Percentiles rank a stretch among this genome's conserved stretches.
phyloP scores from a whole-genome alignment of 1,140 invertebrate genomes.

The Tetranychus urticae region DNA sequence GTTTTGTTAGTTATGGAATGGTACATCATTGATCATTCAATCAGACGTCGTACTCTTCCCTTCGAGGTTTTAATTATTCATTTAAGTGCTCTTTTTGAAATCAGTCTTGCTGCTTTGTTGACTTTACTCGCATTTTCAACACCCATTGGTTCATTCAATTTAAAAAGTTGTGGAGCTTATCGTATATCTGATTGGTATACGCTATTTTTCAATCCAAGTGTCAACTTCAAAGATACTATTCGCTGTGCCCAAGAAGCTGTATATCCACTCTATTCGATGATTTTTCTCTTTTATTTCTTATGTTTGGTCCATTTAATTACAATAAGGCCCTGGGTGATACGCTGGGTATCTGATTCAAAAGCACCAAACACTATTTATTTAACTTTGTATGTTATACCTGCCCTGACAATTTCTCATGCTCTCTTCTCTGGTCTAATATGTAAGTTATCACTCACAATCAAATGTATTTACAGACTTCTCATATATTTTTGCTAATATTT shows the following conservation, averaged over 20 bases:
- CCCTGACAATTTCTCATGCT: constrained; percentile 63
- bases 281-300: constrained; percentile 72
- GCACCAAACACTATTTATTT: constrained; percentile 53
- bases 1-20: constrained; percentile 62
- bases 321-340: constrained; percentile 40
- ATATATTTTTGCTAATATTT: constrained; percentile 1
- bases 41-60: constrained; percentile 40
- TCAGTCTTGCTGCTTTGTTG: constrained; percentile 38
- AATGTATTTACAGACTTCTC: neutral
- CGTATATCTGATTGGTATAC: constrained; percentile 86
- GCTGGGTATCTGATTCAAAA: constrained; percentile 37
- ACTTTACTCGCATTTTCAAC: constrained; percentile 44
- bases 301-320: constrained; percentile 53
- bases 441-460: constrained; percentile 26
- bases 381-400: constrained; percentile 79
- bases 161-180: constrained; percentile 49
- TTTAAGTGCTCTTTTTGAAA: constrained; percentile 53
- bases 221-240: constrained; percentile 62
- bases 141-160: constrained; percentile 41
- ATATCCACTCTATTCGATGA: constrained; percentile 86
- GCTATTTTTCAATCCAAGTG: constrained; percentile 69
- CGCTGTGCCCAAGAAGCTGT: constrained; percentile 91
- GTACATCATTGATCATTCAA: constrained; percentile 64
- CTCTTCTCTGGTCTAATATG: constrained; percentile 70
- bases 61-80: constrained; percentile 39